These are phyloP conservation scores for Melanostoma scalare DNA, from an alignment of 2,888 invertebrate species.

Conservation along the genomic window DNA sequence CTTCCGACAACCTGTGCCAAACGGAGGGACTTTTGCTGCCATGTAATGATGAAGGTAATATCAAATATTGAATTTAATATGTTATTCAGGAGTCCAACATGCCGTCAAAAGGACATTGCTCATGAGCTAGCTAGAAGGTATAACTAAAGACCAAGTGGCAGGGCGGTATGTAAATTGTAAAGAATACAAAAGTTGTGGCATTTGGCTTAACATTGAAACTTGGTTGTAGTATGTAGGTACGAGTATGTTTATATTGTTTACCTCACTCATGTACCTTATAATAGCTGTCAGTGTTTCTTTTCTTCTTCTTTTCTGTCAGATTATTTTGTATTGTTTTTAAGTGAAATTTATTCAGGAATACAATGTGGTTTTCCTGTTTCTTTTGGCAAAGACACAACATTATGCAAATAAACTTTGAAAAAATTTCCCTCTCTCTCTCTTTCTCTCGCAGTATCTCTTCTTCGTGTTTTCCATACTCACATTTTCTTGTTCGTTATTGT, in stretches of 20 bases:
- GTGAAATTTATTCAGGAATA: slow-evolving; percentile 53
- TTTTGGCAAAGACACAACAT: slow-evolving; percentile 25
- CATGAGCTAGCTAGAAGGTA: background rate
- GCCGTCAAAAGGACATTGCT: slow-evolving; percentile 42
- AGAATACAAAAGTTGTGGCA: slow-evolving; percentile 12
- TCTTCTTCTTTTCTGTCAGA: background rate
- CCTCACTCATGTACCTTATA: background rate
- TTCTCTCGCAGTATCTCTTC: background rate
- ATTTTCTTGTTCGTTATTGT: too few species aligned
- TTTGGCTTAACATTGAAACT: slow-evolving; percentile 42
- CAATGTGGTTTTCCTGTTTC: slow-evolving; percentile 38
- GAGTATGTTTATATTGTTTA: background rate
- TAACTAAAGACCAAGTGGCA: background rate
- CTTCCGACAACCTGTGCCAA: slow-evolving; percentile 35
- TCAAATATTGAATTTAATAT: slow-evolving; percentile 63
- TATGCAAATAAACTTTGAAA: slow-evolving; percentile 52
- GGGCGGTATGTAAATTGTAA: background rate
- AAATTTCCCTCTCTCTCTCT: background rate
- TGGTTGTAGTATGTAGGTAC: slow-evolving; percentile 6
- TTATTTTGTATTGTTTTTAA: slow-evolving; percentile 18
- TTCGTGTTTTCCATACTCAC: too few species aligned
- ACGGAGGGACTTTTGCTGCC: slow-evolving; percentile 17
- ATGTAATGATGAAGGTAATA: slow-evolving; percentile 34
- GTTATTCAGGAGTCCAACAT: slow-evolving; percentile 37
- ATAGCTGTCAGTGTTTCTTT: slow-evolving; percentile 6